phyloP scores from a whole-genome alignment of 1,140 invertebrate genomes.

The Drosophila malerkotliana region DNA sequence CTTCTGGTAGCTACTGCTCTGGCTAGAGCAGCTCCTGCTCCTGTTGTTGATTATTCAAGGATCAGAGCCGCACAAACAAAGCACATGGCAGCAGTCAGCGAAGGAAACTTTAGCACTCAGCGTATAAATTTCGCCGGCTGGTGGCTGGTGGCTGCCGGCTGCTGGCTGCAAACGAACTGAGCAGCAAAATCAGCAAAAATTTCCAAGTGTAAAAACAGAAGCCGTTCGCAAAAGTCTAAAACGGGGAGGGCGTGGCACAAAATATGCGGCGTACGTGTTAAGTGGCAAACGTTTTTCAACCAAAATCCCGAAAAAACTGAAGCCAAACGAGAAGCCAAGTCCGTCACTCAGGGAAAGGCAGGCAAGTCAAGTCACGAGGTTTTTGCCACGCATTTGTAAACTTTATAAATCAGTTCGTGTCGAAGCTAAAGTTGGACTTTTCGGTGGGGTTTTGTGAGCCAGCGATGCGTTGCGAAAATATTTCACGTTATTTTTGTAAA shows the following conservation, averaged over 20 bases:
- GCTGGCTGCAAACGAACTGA: conserved; percentile 41
- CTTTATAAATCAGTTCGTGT: conserved; percentile 82
- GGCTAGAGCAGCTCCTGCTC: conserved; percentile 40
- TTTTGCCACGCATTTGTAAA: conserved; percentile 82
- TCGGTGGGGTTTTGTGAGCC: conserved; percentile 5
- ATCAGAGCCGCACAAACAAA: conserved; percentile 75
- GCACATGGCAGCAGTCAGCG: conserved; percentile 69
- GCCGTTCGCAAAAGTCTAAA: neutral
- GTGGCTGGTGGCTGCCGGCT: conserved; percentile 22
- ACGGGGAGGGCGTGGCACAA: conserved; percentile 57
- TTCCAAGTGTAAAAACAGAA: conserved; percentile 64
- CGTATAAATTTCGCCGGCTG: conserved; percentile 70
- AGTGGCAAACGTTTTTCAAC: conserved; percentile 82
- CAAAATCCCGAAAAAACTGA: conserved; percentile 49
- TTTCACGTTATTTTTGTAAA: conserved; percentile 67
- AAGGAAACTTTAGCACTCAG: conserved; percentile 45
- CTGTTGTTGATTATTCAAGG: conserved; percentile 81
- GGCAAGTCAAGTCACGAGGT: conserved; percentile 70
- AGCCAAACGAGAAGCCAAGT: conserved; percentile 29
- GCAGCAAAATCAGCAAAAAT: conserved; percentile 74
- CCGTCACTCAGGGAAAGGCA: conserved; percentile 41
- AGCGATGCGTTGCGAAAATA: conserved; percentile 59
- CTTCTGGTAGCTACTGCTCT: conserved; percentile 11
- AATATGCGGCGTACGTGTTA: conserved; percentile 82
- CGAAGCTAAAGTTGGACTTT: conserved; percentile 61